Evolutionary conservation across 1,140 invertebrate species (phyloP), one percentile per base, ranked within the genome.

Genomic region (Dreissena rostriformis): DNA sequence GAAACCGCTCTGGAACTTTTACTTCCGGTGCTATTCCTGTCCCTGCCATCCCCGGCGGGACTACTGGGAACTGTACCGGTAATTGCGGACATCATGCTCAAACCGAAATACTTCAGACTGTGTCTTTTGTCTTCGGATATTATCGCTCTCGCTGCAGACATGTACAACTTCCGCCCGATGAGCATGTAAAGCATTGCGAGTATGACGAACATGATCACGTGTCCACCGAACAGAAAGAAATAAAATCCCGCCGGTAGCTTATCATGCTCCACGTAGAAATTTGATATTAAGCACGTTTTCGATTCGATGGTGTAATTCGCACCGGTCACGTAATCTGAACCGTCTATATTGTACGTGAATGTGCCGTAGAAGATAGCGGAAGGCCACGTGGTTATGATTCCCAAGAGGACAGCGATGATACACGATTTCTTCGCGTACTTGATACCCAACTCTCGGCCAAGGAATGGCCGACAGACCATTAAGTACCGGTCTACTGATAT

Each of bases 181-280:
- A 84, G 74, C 26, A 84, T 28, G 61, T 84, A 84, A 1, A 84
- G 29, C 65, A 84, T 70, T 7, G 82, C 71, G 26, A 84, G 39
- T 52, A 84, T 77, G 1, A 84, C 74, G 63, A 84, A 84, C 67
- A 84, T 84, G 29, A 84, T 78, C n/a, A 84, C 53, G 68, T 77
- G 82, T 22, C 17, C 74, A 65, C 67, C 68, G 39, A 84, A 78
- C 11, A 84, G 61, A 51, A 78, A 77, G 55, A 84, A 77, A 52
- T 77, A 78, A 78, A 84, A 84, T 28, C 74, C 82, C n/a, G 75
- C 74, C 6, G 74, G 82, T 24, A 77, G 55, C 65, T 77, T 78
- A 65, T 72, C 49, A 52, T 78, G 19, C 17, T 84, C 67, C 12
- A 84, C 74, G 55, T 84, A 84, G 51, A 78, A 70, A 84, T 84